These are phyloP conservation scores for Anolis carolinensis DNA, from an alignment of 2,113 vertebrate species.

Conservation along the genomic window DNA sequence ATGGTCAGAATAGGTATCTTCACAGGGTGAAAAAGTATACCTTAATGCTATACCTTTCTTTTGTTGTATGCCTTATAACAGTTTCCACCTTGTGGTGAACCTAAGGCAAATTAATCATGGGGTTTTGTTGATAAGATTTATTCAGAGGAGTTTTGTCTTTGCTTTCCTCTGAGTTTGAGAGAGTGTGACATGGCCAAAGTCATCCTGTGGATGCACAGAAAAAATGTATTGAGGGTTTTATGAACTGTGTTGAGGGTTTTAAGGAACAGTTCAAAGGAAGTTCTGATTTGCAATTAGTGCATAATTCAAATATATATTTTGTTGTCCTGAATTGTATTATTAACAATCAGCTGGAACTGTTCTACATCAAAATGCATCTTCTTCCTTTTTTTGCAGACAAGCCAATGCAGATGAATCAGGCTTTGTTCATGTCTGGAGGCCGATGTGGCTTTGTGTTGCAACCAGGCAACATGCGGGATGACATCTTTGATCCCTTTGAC, in stretches of 20 bases:
- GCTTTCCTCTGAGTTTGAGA: too few species aligned
- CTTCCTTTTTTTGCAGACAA: conserved; percentile 82
- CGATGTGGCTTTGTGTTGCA: conserved; percentile 93
- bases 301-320: not conserved
- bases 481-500: conserved; percentile 95
- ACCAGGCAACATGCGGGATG: conserved; percentile 91
- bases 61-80: too few species aligned
- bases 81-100: too few species aligned
- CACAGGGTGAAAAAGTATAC: not conserved
- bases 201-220: too few species aligned
- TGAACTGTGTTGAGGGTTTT: too few species aligned
- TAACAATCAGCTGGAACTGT: not conserved
- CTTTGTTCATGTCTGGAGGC: conserved; percentile 92
- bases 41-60: too few species aligned
- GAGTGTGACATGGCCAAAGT: too few species aligned
- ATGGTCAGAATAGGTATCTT: not conserved
- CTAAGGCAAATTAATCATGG: too few species aligned
- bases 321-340: not conserved
- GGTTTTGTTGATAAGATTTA: too few species aligned
- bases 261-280: too few species aligned
- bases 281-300: not conserved
- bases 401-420: conserved; percentile 99
- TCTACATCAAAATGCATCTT: not conserved
- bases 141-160: too few species aligned
- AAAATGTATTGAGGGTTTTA: not conserved